phyloP scores from a whole-genome alignment of 2,113 vertebrate species.

The Passer domesticus region DNA sequence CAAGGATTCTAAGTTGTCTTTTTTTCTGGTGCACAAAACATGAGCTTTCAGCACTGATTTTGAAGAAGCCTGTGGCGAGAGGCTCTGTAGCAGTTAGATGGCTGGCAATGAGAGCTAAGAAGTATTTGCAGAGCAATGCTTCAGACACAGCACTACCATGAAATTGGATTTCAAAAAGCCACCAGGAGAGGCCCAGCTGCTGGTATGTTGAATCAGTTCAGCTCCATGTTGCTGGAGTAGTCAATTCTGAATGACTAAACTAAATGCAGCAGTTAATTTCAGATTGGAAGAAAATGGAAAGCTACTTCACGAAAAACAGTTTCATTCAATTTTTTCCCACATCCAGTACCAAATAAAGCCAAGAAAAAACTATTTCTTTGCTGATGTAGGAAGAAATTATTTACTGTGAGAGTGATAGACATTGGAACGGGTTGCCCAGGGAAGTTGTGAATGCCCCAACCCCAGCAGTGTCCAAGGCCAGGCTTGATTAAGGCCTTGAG shows the following conservation, averaged over 20 bases:
- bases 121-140: not conserved
- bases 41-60: not conserved
- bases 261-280: not conserved
- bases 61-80: not conserved
- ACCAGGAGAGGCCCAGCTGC: not conserved
- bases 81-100: not conserved
- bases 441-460: not conserved
- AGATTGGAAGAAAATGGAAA: not conserved
- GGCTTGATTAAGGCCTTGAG: not conserved
- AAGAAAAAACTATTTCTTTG: not conserved
- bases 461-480: not conserved
- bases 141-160: not conserved
- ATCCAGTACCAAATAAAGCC: not conserved
- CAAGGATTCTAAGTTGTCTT: not conserved
- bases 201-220: not conserved
- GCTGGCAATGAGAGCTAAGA: not conserved
- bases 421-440: not conserved
- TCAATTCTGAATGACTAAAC: not conserved
- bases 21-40: not conserved
- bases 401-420: not conserved
- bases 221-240: not conserved
- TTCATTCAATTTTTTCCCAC: not conserved
- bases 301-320: not conserved
- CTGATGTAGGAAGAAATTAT: not conserved
- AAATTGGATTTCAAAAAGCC: not conserved